A percentile compares a stretch with the other conserved stretches of the same genome.
phyloP scores from a whole-genome alignment of 2,113 vertebrate genomes.

The Crypturellus undulatus region DNA sequence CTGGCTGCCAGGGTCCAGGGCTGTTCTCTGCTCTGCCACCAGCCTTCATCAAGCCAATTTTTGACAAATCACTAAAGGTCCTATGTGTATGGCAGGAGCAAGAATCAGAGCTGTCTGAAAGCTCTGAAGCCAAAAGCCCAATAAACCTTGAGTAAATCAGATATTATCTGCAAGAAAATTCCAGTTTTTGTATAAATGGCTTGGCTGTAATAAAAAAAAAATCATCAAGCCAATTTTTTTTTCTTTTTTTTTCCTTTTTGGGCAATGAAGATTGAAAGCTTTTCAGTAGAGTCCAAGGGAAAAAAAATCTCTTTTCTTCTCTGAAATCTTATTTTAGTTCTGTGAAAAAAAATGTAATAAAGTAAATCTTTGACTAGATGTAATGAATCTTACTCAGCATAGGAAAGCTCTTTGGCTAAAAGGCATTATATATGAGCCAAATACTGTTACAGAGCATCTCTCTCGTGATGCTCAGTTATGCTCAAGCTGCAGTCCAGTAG shows the following conservation, averaged over 20 bases:
- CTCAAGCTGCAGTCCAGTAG: neutral
- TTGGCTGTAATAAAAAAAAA: constrained; percentile 11
- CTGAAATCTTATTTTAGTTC: neutral
- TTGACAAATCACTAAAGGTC: neutral
- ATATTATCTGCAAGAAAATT: constrained; percentile 17
- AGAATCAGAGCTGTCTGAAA: constrained; percentile 20
- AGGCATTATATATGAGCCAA: neutral
- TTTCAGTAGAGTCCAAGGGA: neutral
- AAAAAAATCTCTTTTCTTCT: neutral
- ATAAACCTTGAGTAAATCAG: neutral
- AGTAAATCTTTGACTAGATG: neutral
- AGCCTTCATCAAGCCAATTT: no score
- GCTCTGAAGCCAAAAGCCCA: neutral
- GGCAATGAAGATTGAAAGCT: neutral
- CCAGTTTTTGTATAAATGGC: constrained; percentile 15
- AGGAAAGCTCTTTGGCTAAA: neutral
- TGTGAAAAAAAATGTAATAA: neutral
- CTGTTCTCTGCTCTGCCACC: neutral
- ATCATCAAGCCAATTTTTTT: neutral
- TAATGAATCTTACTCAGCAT: neutral
- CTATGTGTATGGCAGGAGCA: neutral
- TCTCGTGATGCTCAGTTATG: neutral
- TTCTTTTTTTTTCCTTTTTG: neutral
- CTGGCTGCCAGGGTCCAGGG: neutral
- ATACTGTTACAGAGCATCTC: neutral